phyloP scores from a whole-genome alignment of 2,888 invertebrate species.

The Steromphala cineraria region DNA sequence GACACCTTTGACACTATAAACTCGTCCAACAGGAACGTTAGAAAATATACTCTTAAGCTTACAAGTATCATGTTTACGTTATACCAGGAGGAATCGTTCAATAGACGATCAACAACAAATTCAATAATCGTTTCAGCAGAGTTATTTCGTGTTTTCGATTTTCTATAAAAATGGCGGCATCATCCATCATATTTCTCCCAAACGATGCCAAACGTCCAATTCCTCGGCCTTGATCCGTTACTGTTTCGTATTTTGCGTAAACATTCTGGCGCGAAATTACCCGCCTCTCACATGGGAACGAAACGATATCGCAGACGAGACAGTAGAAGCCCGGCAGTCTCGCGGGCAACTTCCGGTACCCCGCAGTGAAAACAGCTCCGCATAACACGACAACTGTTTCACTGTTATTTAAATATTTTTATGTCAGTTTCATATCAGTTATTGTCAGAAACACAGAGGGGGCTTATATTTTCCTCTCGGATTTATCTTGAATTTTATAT shows the following conservation, averaged over 20 bases:
- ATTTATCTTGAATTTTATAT: too few species aligned
- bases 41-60: background rate
- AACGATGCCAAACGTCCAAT: background rate
- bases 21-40: background rate
- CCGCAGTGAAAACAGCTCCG: slow-evolving; percentile 23
- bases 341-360: slow-evolving; percentile 24
- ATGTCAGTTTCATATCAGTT: background rate
- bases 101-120: background rate
- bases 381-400: slow-evolving; percentile 19
- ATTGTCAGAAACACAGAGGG: background rate
- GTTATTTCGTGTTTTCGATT: slow-evolving; percentile 1
- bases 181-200: background rate
- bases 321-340: background rate
- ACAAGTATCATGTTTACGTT: slow-evolving; percentile 10
- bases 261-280: slow-evolving; percentile 9
- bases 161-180: slow-evolving; percentile 3
- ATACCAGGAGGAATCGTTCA: background rate
- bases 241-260: slow-evolving; percentile 11
- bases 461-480: background rate
- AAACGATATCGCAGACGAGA: slow-evolving; percentile 1
- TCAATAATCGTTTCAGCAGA: background rate
- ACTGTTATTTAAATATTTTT: background rate
- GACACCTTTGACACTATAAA: background rate
- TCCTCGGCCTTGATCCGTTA: slow-evolving; percentile 1
- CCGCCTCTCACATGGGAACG: background rate